phyloP scores from a whole-genome alignment of 2,113 vertebrate genomes.

The Cichladusa arquata region DNA sequence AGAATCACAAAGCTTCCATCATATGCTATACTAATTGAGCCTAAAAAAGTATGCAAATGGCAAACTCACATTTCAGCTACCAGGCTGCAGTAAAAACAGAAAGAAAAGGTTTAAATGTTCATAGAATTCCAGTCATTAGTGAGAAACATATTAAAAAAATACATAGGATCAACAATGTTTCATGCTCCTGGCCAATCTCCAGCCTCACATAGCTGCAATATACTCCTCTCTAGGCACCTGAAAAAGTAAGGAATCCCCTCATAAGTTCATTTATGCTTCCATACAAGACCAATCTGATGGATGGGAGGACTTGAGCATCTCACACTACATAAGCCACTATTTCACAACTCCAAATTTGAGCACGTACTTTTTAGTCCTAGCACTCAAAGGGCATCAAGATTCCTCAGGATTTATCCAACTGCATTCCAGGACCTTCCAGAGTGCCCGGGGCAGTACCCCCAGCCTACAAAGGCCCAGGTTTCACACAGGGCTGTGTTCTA shows the following conservation, averaged over 20 bases:
- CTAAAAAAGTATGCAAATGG: neutral
- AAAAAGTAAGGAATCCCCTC: neutral
- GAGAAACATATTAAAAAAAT: neutral
- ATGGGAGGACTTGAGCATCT: neutral
- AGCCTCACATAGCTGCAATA: neutral
- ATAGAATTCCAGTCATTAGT: neutral
- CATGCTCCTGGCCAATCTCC: neutral
- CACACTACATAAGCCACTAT: neutral
- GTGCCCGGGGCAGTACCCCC: neutral
- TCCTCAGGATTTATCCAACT: neutral
- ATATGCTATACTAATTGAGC: neutral
- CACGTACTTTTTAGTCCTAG: neutral
- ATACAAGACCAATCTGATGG: neutral
- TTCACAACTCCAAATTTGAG: neutral
- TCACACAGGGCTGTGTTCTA: fast-evolving
- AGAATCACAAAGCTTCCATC: neutral
- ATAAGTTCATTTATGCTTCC: neutral
- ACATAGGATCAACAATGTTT: neutral
- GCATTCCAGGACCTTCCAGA: neutral
- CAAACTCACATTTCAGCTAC: neutral
- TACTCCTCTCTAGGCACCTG: neutral
- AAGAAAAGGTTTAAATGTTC: neutral
- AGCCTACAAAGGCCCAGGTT: neutral
- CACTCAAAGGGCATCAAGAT: neutral
- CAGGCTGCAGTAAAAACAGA: neutral